Base-by-base conservation (phyloP, 1,140 invertebrate genomes). In the Caenorhabditis briggsae region DNA sequence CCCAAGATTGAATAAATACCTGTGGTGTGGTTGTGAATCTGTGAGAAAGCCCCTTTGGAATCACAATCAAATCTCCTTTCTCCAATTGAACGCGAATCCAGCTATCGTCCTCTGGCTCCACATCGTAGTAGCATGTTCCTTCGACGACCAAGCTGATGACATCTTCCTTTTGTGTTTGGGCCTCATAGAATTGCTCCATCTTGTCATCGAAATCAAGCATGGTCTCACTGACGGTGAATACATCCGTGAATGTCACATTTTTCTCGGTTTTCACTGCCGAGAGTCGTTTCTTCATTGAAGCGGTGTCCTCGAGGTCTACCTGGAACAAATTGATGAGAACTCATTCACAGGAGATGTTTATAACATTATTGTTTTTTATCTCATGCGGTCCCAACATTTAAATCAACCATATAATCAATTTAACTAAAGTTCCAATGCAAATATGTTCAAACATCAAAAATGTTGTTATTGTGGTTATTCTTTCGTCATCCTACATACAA, bases 11-110 rank as follows among this genome's bases (percentile, higher is more conserved):
- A 33, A n/a, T 56, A 41, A 53, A 18, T 61, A 91, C 90, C 85
- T 89, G 88, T n/a, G 88, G 88, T 82, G 91, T 92, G 20, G 89
- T 89, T 55, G 91, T 92, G 90, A 92, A 92, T 65, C 91, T 85
- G 83, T 92, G 88, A 6, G 86, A 86, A 18, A 86, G 64, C 41
- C 91, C 91, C 61, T 89, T 88, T 20, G 92, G 92, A 55, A 92
- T 92, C 33, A 92, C 89, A 55, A 91, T 89, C 41, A 91, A 65
- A 56, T 91, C 90, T 2, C 91, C 91, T 46, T 90, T 89, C 88
- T 92, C 91, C 70, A 90, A 58, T 20, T 89, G 87, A 82, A 92
- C 78, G 41, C 90, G 91, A 84, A 91, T 87, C 50, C 89, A 86
- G 46, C 61, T 65, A 82, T 89, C 87, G 48, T 88, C 64, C 33